Conservation (phyloP, 2,113 vertebrate species). For the Rafetus swinhoei region DNA sequence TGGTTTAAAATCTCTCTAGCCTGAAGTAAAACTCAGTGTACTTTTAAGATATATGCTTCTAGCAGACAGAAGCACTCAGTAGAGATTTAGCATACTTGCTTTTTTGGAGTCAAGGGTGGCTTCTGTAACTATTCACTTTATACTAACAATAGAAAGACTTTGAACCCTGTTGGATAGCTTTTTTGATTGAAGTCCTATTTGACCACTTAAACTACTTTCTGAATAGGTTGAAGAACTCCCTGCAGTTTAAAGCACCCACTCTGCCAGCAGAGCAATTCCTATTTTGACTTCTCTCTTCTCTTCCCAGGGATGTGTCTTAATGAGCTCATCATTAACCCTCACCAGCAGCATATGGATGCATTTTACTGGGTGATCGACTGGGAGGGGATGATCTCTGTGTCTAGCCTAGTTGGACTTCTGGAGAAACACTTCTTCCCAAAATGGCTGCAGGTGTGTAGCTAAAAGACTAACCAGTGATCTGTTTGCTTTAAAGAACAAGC, state of each 20-base stretch:
- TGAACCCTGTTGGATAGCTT: accelerated
- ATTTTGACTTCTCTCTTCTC: background rate
- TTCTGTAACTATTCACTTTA: background rate
- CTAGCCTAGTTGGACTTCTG: constrained; percentile 91
- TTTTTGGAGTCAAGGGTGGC: background rate
- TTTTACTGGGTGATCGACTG: constrained; percentile 98
- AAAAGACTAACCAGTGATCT: background rate
- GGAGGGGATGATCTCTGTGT: constrained; percentile 97
- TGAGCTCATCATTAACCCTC: constrained; percentile 94
- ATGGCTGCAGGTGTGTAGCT: constrained; percentile 90
- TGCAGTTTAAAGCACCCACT: background rate
- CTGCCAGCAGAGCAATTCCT: background rate
- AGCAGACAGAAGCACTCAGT: accelerated
- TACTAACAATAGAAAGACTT: background rate
- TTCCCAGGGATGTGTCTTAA: constrained; percentile 90
- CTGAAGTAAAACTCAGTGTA: background rate
- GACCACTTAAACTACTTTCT: accelerated
- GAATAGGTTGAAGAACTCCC: background rate
- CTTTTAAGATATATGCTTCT: background rate
- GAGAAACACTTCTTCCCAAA: constrained; percentile 99
- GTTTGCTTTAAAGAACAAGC: background rate
- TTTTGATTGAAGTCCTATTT: accelerated
- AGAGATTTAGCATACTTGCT: accelerated
- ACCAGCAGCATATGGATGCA: constrained; percentile 98
- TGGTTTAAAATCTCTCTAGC: background rate